Conservation (phyloP, 2,113 vertebrate species). For the Talpa occidentalis region DNA sequence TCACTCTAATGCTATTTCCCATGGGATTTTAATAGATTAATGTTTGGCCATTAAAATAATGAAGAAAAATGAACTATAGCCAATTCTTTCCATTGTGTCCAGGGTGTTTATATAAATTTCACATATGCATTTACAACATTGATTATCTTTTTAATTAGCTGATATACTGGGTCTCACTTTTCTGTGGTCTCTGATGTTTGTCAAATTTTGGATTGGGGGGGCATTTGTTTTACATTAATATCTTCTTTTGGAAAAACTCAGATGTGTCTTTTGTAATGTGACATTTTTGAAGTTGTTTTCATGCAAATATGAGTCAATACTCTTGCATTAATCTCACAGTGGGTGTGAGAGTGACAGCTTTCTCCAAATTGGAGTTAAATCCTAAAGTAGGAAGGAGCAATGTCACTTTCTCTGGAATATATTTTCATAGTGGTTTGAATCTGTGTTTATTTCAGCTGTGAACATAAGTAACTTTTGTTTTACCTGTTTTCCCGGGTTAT, state of each 20-base stretch:
- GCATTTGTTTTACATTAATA: background rate
- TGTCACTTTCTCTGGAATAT: background rate
- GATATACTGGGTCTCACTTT: background rate
- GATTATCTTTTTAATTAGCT: background rate
- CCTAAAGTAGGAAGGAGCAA: background rate
- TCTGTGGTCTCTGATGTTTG: background rate
- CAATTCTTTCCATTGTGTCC: background rate
- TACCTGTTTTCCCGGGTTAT: background rate
- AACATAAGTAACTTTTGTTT: constrained; percentile 22
- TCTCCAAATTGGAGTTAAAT: background rate
- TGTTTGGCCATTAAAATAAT: constrained; percentile 36
- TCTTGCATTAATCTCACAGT: background rate
- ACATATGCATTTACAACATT: background rate
- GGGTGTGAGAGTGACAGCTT: background rate
- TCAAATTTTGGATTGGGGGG: background rate
- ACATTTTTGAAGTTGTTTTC: background rate
- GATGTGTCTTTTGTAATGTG: background rate
- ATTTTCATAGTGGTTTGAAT: background rate
- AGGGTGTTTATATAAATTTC: background rate
- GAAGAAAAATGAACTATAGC: background rate
- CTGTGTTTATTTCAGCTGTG: constrained; percentile 31
- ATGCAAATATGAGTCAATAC: background rate
- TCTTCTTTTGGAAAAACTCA: background rate
- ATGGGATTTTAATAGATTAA: background rate
- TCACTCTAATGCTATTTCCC: background rate